Conservation (phyloP, 2,888 invertebrate species). For the Ophioninae sp. region DNA sequence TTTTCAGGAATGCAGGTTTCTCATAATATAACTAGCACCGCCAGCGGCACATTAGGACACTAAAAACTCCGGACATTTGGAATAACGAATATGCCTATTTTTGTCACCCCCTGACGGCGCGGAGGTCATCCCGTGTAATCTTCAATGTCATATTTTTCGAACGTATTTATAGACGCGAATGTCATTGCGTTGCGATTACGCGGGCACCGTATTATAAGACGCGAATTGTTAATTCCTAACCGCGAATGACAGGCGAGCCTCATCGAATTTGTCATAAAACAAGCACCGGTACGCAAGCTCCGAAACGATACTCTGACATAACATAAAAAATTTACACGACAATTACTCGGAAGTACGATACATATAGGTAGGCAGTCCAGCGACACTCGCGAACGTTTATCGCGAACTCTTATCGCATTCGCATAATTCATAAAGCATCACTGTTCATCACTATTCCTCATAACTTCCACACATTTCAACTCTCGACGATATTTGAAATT, state of each 20-base stretch:
- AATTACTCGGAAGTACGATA: background rate
- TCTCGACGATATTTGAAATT: background rate
- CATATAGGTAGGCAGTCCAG: background rate
- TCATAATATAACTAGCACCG: too few relatives aligned
- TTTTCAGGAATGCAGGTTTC: too few relatives aligned
- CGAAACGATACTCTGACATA: background rate
- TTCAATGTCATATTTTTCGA: constrained; percentile 23
- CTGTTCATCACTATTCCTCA: background rate
- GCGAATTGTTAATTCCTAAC: background rate
- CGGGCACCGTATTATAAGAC: background rate
- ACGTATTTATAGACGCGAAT: constrained; percentile 4
- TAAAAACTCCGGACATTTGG: too few relatives aligned
- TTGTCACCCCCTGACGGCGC: background rate
- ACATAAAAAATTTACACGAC: background rate
- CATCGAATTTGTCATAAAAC: background rate
- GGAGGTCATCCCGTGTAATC: constrained; percentile 1
- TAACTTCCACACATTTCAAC: background rate
- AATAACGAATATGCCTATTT: too few relatives aligned
- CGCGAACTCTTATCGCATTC: background rate
- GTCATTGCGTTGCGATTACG: constrained; percentile 8
- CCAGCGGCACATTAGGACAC: too few relatives aligned
- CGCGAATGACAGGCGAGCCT: background rate
- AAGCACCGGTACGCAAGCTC: background rate
- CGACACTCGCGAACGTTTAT: background rate
- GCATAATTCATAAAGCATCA: background rate